Conservation (phyloP, 2,888 invertebrate genomes). For the Meiosimyza decipiens region DNA sequence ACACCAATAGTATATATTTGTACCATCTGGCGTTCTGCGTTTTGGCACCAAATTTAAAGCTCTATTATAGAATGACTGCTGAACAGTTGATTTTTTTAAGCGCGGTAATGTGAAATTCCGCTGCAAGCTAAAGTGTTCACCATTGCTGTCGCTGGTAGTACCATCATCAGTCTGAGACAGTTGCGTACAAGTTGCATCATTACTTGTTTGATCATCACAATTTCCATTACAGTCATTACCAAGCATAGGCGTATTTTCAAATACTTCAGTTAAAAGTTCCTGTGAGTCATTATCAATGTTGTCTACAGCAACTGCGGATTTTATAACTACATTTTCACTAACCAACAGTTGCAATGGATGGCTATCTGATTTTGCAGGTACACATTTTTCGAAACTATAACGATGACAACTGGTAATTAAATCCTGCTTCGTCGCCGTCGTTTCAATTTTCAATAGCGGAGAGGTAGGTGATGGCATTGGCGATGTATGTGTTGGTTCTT, state of each 20-base stretch:
- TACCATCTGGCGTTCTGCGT: conserved; percentile 84
- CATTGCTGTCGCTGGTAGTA: background rate
- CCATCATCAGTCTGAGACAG: conserved; percentile 33
- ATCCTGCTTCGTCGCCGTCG: background rate
- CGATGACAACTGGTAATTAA: conserved; percentile 36
- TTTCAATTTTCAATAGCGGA: background rate
- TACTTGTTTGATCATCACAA: conserved; percentile 44
- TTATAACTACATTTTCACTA: conserved; percentile 33
- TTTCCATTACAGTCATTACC: conserved; percentile 59
- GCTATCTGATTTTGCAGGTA: conserved; percentile 60
- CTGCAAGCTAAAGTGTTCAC: conserved; percentile 17
- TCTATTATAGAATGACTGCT: conserved; percentile 60
- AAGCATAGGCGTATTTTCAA: conserved; percentile 48
- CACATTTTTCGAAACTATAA: conserved; percentile 57
- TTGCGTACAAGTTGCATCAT: conserved; percentile 27
- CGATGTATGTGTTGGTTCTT: conserved; percentile 43
- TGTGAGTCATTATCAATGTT: conserved; percentile 44
- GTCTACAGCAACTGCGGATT: conserved; percentile 29
- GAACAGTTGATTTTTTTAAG: conserved; percentile 52
- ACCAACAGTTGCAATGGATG: conserved; percentile 58
- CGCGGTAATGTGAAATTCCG: conserved; percentile 57
- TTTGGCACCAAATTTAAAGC: conserved; percentile 74
- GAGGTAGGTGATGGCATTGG: conserved; percentile 35
- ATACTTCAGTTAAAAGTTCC: conserved; percentile 1
- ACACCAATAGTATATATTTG: conserved; percentile 89